Percentiles rank a stretch among this genome's conserved stretches.
Conservation (phyloP, 2,797 vertebrate genomes). For the Mastacembelus armatus region DNA sequence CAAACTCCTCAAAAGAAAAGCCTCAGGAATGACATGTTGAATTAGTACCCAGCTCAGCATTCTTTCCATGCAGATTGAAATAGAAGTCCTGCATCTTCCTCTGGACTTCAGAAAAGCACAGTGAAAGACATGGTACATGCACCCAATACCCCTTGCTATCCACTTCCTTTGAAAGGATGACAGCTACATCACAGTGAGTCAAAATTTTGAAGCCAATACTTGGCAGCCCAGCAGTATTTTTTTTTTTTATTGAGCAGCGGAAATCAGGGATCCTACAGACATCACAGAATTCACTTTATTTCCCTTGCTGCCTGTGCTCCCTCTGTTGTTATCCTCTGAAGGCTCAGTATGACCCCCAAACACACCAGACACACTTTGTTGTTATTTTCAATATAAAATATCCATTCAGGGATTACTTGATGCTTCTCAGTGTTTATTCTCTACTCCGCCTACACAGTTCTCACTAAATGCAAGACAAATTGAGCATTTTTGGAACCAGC, state of each 20-base stretch:
- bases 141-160: constrained; percentile 80
- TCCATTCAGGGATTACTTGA: constrained; percentile 82
- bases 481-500: constrained; percentile 73
- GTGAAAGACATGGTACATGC: constrained; percentile 82
- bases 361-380: constrained; percentile 75
- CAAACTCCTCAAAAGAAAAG: constrained; percentile 39
- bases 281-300: constrained; percentile 82
- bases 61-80: constrained; percentile 75
- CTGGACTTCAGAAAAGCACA: constrained; percentile 79
- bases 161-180: constrained; percentile 83
- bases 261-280: constrained; percentile 82
- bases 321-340: constrained; percentile 82
- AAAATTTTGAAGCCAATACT: constrained; percentile 83
- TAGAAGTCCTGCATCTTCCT: constrained; percentile 74
- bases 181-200: constrained; percentile 85
- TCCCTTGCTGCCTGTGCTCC: constrained; percentile 77
- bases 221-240: constrained; percentile 73
- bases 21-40: constrained; percentile 60
- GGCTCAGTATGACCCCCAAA: constrained; percentile 78
- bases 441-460: constrained; percentile 66
- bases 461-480: constrained; percentile 78
- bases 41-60: constrained; percentile 74
- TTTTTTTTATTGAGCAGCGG: constrained; percentile 69
- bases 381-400: constrained; percentile 83
- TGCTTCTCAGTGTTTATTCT: constrained; percentile 78